Conservation (phyloP, 1,140 invertebrate species). For the Vanessa tameamea region DNA sequence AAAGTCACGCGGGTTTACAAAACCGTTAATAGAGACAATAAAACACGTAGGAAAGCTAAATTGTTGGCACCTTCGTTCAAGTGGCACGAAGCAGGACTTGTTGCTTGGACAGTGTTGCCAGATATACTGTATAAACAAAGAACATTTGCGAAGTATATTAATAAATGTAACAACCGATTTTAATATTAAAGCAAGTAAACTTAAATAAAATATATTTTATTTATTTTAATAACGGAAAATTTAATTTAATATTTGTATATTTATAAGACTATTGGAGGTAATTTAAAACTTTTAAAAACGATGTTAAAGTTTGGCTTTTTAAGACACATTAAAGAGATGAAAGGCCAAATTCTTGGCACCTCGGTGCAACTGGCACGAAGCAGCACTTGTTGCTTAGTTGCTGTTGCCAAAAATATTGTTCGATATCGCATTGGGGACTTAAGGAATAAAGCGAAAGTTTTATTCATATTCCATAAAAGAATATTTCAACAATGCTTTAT, state of each 20-base stretch:
- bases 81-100: slow-evolving; percentile 44
- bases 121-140: slow-evolving; percentile 2
- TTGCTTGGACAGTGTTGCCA: slow-evolving; percentile 44
- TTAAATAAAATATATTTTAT: too few relatives aligned
- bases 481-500: too few relatives aligned
- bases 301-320: not conserved
- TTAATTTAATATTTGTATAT: too few relatives aligned
- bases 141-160: too few relatives aligned
- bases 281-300: not conserved
- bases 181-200: too few relatives aligned
- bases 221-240: too few relatives aligned
- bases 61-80: slow-evolving; percentile 43
- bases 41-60: slow-evolving; percentile 45
- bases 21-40: slow-evolving; percentile 58
- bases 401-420: slow-evolving; percentile 16
- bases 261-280: not conserved
- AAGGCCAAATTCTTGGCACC: slow-evolving; percentile 10
- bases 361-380: not conserved
- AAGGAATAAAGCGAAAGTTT: not conserved
- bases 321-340: not conserved
- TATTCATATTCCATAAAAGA: too few relatives aligned
- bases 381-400: slow-evolving; percentile 15
- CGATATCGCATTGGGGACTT: not conserved
- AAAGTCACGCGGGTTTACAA: slow-evolving; percentile 56
- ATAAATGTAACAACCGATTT: too few relatives aligned